A percentile compares a stretch with the other conserved stretches of the same genome.
Evolutionary conservation across 2,113 vertebrate species (phyloP).

Genomic region (Gavia stellata): DNA sequence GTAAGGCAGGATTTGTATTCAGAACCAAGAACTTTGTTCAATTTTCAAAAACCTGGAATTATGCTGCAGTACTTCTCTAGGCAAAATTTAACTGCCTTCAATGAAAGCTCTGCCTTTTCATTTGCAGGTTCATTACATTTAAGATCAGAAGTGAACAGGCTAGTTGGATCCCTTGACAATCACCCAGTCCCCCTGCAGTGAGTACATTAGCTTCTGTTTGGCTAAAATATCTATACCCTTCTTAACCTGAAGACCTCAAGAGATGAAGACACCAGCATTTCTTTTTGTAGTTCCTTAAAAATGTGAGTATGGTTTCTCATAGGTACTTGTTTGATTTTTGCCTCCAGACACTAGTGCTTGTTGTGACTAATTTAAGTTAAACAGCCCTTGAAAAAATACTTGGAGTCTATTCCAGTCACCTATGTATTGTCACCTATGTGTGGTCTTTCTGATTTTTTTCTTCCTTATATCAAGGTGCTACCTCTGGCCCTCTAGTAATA

Average conservation of each 20-base stretch:
- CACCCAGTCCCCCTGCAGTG: background rate
- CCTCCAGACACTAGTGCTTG: background rate
- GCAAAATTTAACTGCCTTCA: background rate
- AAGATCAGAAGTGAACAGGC: background rate
- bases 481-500: background rate
- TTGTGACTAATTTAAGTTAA: background rate
- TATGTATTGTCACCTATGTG: background rate
- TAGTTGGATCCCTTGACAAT: background rate
- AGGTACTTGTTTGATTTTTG: background rate
- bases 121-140: background rate
- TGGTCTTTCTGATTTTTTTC: background rate
- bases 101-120: background rate
- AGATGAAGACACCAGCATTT: background rate
- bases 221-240: background rate
- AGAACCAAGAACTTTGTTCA: conserved; percentile 10
- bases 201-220: background rate
- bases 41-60: conserved; percentile 25
- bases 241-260: background rate
- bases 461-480: background rate
- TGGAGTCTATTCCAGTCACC: background rate
- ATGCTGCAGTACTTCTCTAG: background rate
- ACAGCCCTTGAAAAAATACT: background rate
- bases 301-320: background rate
- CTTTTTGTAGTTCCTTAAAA: background rate
- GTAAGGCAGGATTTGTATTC: conserved; percentile 36